phyloP scores from a whole-genome alignment of 2,888 invertebrate genomes.

The Sinotaia quadrata region DNA sequence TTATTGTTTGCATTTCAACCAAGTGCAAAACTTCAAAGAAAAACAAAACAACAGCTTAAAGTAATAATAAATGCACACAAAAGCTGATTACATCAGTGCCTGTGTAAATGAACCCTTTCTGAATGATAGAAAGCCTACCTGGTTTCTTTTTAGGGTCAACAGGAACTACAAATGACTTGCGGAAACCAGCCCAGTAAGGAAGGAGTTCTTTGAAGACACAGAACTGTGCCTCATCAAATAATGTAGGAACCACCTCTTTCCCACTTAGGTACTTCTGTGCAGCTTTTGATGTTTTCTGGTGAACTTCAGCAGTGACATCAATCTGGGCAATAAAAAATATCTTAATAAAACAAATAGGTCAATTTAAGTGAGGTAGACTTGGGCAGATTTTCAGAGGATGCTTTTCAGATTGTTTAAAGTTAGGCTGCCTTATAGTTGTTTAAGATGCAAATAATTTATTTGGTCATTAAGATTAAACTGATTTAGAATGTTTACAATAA shows the following conservation, averaged over 20 bases:
- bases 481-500: too few relatives aligned
- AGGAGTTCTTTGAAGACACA: slow-evolving; percentile 68
- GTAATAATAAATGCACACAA: too few relatives aligned
- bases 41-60: too few relatives aligned
- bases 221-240: slow-evolving; percentile 71
- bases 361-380: not conserved
- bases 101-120: too few relatives aligned
- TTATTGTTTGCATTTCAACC: too few relatives aligned
- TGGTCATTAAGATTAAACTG: too few relatives aligned
- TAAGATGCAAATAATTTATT: too few relatives aligned
- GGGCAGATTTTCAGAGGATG: not conserved
- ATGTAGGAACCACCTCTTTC: slow-evolving; percentile 60
- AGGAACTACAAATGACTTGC: slow-evolving; percentile 50
- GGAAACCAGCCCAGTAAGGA: slow-evolving; percentile 71
- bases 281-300: slow-evolving; percentile 61
- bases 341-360: not conserved
- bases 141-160: slow-evolving; percentile 58
- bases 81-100: too few relatives aligned
- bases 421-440: too few relatives aligned
- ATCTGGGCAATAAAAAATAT: slow-evolving; percentile 49
- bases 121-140: slow-evolving; percentile 52
- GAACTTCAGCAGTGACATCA: slow-evolving; percentile 61
- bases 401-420: too few relatives aligned
- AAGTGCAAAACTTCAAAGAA: too few relatives aligned
- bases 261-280: slow-evolving; percentile 65